Base-by-base conservation (phyloP, 2,888 invertebrate species). In the Tenthredo amoena region DNA sequence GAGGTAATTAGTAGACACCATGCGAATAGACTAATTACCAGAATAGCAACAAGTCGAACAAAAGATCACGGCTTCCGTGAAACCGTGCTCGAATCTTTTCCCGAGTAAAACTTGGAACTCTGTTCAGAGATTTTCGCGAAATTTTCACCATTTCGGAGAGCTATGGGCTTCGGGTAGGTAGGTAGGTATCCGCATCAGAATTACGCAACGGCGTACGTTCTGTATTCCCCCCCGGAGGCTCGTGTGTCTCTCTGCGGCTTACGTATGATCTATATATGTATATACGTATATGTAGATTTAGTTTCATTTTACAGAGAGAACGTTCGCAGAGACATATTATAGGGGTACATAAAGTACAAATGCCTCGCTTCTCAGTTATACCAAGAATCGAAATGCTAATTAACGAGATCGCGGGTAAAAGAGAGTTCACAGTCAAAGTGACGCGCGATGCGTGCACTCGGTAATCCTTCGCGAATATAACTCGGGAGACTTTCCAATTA, bases 21-120 rank as follows among this genome's bases (percentile, higher is more conserved):
- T 90, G 89, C 92, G 89, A 92, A 92, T 90, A 91, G 92, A 92
- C 92, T 92, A 92, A 92, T 92, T 92, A 92, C 92, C 89, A 92
- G 92, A 91, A 92, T 90, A 89, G 89, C 86, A 90, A 89, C 89
- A 89, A 90, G 88, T 87, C 88, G 89, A 90, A 92, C 91, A 91
- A 92, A 91, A 90, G 89, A 86, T 86, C 84, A 85, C 81, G 62
- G 21, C 18, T 58, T 47, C 26, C 26, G 83, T 83, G 47, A 83
- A 83, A 83, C 68, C 47, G 65, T 47, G 83, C 83, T 71, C 68
- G 83, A 68, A 83, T 83, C 83, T 83, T 83, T 68, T 47, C 83
- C 83, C 83, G 83, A 31, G 68, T 34, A 12, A 83, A 83, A 71
- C 43, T 62, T 55, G 55, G 77, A 50, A 77, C 62, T 58, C n/a